Evolutionary conservation across 2,797 vertebrate species (phyloP).

Genomic region (Ispidina picta): DNA sequence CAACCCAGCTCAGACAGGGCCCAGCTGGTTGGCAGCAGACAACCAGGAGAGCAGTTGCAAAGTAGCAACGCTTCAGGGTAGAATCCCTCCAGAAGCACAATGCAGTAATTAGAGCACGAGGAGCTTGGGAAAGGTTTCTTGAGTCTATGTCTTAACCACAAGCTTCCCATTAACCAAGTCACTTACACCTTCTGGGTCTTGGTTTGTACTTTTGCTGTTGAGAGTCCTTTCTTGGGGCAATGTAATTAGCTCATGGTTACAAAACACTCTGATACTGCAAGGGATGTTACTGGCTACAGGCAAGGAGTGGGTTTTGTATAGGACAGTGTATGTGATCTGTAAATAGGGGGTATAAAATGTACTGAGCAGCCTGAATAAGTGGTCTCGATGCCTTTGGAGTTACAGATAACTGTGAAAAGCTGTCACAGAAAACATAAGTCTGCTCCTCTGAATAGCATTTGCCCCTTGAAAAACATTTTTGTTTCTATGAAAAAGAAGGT

Average conservation of each 20-base stretch:
- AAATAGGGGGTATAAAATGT: not conserved
- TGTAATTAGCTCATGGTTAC: not conserved
- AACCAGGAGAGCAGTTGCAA: not conserved
- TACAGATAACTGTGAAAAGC: not conserved
- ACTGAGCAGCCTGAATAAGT: not conserved
- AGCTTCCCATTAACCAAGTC: not conserved
- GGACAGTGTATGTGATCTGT: not conserved
- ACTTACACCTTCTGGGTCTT: not conserved
- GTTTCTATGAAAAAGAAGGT: not conserved
- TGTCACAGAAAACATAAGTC: not conserved
- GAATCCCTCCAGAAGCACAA: not conserved
- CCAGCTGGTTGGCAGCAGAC: not conserved
- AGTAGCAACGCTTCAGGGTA: not conserved
- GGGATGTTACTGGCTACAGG: not conserved
- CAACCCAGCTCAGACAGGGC: not conserved
- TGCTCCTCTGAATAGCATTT: not conserved
- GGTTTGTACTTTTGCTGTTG: not conserved
- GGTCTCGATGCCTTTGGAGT: not conserved
- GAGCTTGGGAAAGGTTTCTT: not conserved
- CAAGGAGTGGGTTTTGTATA: not conserved
- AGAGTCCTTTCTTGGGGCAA: not conserved
- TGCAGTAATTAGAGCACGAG: not conserved
- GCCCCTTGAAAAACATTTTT: conserved; percentile 16
- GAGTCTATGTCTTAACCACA: not conserved
- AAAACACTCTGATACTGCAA: not conserved